phyloP scores from a whole-genome alignment of 2,888 invertebrate genomes.

The Bellardia pandia region DNA sequence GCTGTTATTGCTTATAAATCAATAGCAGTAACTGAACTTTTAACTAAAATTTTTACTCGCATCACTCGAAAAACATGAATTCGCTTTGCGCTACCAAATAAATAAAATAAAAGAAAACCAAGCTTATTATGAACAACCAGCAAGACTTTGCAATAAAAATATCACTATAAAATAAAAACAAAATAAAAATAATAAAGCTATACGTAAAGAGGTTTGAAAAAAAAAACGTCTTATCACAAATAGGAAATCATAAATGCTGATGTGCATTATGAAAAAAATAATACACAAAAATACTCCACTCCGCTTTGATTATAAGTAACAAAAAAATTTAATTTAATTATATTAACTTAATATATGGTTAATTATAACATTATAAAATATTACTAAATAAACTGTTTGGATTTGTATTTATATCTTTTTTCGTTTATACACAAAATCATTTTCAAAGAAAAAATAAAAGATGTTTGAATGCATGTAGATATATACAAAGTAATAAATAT shows the following conservation, averaged over 20 bases:
- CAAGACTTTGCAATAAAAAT: slow-evolving; percentile 9
- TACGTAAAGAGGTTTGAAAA: neutral
- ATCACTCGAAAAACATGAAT: neutral
- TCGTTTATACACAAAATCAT: too few species aligned
- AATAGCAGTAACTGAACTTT: slow-evolving; percentile 27
- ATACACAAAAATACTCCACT: slow-evolving; percentile 10
- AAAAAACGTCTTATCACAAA: slow-evolving; percentile 51
- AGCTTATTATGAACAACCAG: slow-evolving; percentile 3
- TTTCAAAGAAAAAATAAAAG: too few species aligned
- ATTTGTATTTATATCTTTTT: neutral
- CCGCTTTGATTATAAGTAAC: neutral
- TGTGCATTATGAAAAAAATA: slow-evolving; percentile 23
- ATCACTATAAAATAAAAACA: neutral
- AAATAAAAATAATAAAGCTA: slow-evolving; percentile 16
- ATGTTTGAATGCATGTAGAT: too few species aligned
- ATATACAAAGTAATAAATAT: slow-evolving; percentile 40
- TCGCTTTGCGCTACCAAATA: neutral
- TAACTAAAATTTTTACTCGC: neutral
- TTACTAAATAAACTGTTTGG: slow-evolving; percentile 40
- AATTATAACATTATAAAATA: slow-evolving; percentile 64
- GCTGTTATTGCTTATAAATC: slow-evolving; percentile 11
- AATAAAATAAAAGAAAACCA: slow-evolving; percentile 15
- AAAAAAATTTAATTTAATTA: slow-evolving; percentile 3
- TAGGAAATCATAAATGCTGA: slow-evolving; percentile 58
- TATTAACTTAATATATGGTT: slow-evolving; percentile 61